Evolutionary conservation across 2,888 invertebrate genomes (phyloP), one percentile per base, ranked within the genome.

Genomic region (Salticus scenicus): DNA sequence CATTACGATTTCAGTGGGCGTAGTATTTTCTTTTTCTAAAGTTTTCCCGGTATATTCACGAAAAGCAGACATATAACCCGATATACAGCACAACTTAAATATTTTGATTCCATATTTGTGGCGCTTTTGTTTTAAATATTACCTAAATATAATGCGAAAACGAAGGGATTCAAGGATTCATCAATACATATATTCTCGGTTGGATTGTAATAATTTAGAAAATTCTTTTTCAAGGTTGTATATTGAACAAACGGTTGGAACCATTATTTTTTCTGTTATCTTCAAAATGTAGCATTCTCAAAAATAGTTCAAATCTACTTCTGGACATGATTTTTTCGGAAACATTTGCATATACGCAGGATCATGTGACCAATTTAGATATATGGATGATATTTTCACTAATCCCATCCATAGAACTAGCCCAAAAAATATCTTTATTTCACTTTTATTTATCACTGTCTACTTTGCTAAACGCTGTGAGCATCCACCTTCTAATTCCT

Each of bases 121-220:
- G 33, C 33, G 73, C 20, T 73, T 73, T 33, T 73, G 73, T 73
- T 73, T 57, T 30, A 57, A 73, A 33, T 73, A 57, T 24, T 73
- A 20, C 37, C 73, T 57, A 73, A 74, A 74, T 74, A 63, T 63
- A 74, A 74, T 74, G 5, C 63, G 37, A 37, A 27, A 33, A 74
- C 37, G 37, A 33, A 63, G 8, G 63, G 33, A 7, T 63, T 74
- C 63, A 74, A 33, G 1, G 74, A 74, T 63, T 63, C 37, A 31
- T 74, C 33, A n/a, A 74, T 57, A 20, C 33, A 74, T 63, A 74
- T 64, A 24, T 30, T 37, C 20, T 63, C 74, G 1, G 33, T 33
- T 33, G 33, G 74, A 28, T 74, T 63, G 33, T 74, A 74, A 74
- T 31, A 57, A 12, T 73, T 73, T 73, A 20, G 1, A 51, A 27